Conservation (phyloP, 2,888 invertebrate species). For the Melipona bicolor region DNA sequence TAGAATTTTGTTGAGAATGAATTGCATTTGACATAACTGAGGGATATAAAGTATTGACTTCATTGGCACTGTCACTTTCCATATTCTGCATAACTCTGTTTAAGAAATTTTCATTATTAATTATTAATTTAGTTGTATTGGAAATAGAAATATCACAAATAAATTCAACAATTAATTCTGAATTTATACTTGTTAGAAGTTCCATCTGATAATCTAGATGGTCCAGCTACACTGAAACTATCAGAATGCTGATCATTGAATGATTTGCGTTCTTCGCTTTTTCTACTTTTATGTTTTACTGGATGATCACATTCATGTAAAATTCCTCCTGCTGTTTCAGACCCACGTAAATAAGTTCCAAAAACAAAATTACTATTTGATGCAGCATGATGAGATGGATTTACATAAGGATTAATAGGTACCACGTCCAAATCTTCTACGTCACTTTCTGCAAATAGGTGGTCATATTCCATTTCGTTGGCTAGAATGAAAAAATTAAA, state of each 20-base stretch:
- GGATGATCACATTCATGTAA: slow-evolving; percentile 68
- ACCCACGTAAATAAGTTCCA: slow-evolving; percentile 70
- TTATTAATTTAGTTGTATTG: slow-evolving; percentile 74
- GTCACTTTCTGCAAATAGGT: slow-evolving; percentile 88
- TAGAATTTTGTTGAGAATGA: slow-evolving; percentile 71
- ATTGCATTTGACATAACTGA: slow-evolving; percentile 70
- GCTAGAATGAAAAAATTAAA: slow-evolving; percentile 71
- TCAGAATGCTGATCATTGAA: slow-evolving; percentile 68
- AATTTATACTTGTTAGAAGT: slow-evolving; percentile 77
- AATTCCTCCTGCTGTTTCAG: slow-evolving; percentile 64
- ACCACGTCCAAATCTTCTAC: slow-evolving; percentile 86
- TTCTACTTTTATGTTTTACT: slow-evolving; percentile 69
- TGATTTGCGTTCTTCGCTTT: slow-evolving; percentile 68
- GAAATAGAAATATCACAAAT: slow-evolving; percentile 9
- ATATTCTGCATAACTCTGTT: slow-evolving; percentile 66
- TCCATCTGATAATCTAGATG: slow-evolving; percentile 79
- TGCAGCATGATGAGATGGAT: slow-evolving; percentile 69
- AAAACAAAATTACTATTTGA: slow-evolving; percentile 72
- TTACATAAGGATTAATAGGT: slow-evolving; percentile 72
- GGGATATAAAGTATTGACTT: slow-evolving; percentile 66
- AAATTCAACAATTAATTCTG: neutral
- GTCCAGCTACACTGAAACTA: slow-evolving; percentile 78
- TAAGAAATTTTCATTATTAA: slow-evolving; percentile 63
- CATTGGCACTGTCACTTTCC: slow-evolving; percentile 66
- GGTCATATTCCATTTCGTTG: slow-evolving; percentile 88